These are phyloP conservation scores for Heliothis virescens DNA, from an alignment of 1,140 invertebrate species.

Conservation along the genomic window DNA sequence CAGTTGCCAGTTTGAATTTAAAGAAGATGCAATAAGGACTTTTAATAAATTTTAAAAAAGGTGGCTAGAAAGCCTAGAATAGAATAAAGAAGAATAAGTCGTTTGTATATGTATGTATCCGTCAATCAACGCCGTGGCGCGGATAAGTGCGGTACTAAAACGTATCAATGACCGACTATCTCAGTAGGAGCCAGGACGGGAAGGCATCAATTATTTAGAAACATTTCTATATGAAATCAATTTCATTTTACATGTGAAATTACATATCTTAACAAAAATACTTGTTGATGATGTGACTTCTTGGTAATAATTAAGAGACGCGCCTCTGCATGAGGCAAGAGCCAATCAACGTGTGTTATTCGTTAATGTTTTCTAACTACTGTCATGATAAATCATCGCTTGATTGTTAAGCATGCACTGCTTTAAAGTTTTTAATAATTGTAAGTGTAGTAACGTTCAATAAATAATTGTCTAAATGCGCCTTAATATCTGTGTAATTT, in stretches of 20 bases:
- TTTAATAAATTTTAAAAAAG: no score
- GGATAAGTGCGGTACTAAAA: conserved; percentile 1
- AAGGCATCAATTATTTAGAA: conserved; percentile 18
- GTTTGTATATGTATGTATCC: not conserved
- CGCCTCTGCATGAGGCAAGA: not conserved
- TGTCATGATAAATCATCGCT: conserved; percentile 54
- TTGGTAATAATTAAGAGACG: conserved; percentile 22
- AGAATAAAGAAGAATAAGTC: no score
- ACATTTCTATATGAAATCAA: not conserved
- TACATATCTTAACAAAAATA: conserved; percentile 8
- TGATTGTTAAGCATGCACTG: conserved; percentile 64
- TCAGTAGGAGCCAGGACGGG: conserved; percentile 24
- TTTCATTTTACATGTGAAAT: not conserved
- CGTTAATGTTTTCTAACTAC: conserved; percentile 44
- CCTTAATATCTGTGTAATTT: conserved; percentile 66
- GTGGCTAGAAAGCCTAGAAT: no score
- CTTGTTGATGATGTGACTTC: conserved; percentile 39
- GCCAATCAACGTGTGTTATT: conserved; percentile 24
- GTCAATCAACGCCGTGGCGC: conserved; percentile 23
- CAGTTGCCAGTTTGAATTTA: no score
- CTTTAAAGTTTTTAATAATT: conserved; percentile 58
- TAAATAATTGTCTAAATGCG: conserved; percentile 65
- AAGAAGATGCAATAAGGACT: no score
- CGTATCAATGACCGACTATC: not conserved
- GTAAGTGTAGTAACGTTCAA: conserved; percentile 61